Percentiles rank a stretch among this genome's conserved stretches.
phyloP scores from a whole-genome alignment of 2,797 vertebrate species.

The Notamacropus eugenii region DNA sequence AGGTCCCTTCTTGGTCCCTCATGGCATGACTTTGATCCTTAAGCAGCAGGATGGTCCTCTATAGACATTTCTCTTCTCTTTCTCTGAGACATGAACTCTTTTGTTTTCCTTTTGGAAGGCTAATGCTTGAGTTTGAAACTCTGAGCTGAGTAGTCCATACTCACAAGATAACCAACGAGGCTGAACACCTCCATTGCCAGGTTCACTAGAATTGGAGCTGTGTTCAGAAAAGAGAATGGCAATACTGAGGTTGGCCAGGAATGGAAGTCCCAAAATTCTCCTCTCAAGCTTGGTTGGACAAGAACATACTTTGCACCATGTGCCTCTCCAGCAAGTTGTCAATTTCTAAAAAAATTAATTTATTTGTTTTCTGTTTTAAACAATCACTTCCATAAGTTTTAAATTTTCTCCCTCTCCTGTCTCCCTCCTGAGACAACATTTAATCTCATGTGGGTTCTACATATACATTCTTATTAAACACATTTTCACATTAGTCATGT shows the following conservation, averaged over 20 bases:
- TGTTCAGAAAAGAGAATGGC: background rate
- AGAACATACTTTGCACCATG: too few species aligned
- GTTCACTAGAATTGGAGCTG: background rate
- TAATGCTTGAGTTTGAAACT: background rate
- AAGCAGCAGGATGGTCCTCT: background rate
- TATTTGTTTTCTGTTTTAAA: too few species aligned
- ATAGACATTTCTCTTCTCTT: background rate
- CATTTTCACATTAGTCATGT: too few species aligned
- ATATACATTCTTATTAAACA: too few species aligned
- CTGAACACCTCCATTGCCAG: background rate
- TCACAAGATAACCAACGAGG: background rate
- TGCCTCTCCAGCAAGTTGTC: too few species aligned
- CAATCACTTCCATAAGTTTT: too few species aligned
- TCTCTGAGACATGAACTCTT: background rate
- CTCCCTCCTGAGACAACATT: too few species aligned
- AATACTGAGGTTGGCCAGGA: background rate
- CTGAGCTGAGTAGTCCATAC: background rate
- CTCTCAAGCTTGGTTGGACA: background rate
- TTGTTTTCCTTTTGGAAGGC: background rate
- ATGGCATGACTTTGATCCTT: background rate
- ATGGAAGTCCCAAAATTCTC: background rate
- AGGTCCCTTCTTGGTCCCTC: background rate
- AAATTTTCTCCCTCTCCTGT: too few species aligned
- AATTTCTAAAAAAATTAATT: too few species aligned
- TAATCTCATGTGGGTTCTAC: too few species aligned